These are phyloP conservation scores for Laupala kohalensis DNA, from an alignment of 1,140 invertebrate genomes.

Conservation along the genomic window DNA sequence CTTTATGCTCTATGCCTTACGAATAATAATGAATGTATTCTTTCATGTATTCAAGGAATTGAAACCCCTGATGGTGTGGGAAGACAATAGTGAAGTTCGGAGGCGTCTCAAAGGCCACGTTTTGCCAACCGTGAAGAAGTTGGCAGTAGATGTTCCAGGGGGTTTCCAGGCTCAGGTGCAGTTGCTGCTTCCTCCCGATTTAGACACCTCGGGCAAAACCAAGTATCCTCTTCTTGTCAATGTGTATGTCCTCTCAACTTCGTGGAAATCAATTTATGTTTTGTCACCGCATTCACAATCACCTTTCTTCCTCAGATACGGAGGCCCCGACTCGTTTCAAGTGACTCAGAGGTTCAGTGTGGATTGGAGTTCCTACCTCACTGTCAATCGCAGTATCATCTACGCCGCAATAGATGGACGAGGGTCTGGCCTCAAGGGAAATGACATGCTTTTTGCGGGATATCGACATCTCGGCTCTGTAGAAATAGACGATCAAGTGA, in stretches of 20 bases:
- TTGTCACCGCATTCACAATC: background rate
- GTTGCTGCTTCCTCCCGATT: conserved; percentile 25
- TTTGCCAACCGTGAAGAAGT: conserved; percentile 23
- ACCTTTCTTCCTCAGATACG: conserved; percentile 37
- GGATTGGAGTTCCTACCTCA: conserved; percentile 43
- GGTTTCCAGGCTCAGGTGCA: conserved; percentile 25
- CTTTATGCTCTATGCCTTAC: too few species aligned
- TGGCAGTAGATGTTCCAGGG: conserved; percentile 20
- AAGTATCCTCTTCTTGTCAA: conserved; percentile 29
- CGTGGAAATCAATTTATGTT: too few species aligned
- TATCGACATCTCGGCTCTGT: conserved; percentile 43
- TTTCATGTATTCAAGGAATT: background rate
- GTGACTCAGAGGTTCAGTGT: conserved; percentile 37
- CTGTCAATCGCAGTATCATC: conserved; percentile 41
- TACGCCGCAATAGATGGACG: conserved; percentile 48
- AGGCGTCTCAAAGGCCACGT: conserved; percentile 22
- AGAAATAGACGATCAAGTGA: conserved; percentile 49
- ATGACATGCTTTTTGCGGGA: conserved; percentile 37
- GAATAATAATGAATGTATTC: too few species aligned
- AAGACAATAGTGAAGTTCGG: conserved; percentile 25
- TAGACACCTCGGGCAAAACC: conserved; percentile 21
- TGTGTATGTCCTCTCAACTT: conserved; percentile 26
- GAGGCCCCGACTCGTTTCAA: conserved; percentile 43
- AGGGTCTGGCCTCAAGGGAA: conserved; percentile 44
- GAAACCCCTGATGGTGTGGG: conserved; percentile 10